phyloP scores from a whole-genome alignment of 2,113 vertebrate genomes.

The Hypocryptadius cinnamomeus region DNA sequence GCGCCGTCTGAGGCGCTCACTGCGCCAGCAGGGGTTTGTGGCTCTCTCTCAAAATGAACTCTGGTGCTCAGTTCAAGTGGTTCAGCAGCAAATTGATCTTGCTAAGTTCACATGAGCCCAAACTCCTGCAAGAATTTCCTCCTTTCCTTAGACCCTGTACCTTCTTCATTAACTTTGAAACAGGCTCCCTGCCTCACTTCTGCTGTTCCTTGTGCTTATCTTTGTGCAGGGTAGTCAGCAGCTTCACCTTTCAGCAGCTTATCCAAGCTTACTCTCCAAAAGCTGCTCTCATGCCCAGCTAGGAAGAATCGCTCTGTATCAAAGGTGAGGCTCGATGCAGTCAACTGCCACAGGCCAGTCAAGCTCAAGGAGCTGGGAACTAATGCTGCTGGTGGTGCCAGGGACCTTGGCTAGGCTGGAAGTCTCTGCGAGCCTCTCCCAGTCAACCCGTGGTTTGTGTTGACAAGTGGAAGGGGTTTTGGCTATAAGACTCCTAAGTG shows the following conservation, averaged over 20 bases:
- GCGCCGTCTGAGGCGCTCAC: background rate
- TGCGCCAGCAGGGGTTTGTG: background rate
- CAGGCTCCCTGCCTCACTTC: conserved; percentile 24
- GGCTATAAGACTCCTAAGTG: rapidly evolving
- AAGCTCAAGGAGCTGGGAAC: background rate
- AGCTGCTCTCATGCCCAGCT: background rate
- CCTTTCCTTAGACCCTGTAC: conserved; percentile 2
- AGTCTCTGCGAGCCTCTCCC: background rate
- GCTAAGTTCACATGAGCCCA: background rate
- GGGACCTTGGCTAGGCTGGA: background rate
- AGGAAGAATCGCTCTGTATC: background rate
- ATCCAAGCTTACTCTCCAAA: background rate
- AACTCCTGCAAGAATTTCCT: conserved; percentile 18
- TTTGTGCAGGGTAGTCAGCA: background rate
- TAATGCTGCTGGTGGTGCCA: background rate
- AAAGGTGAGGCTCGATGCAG: background rate
- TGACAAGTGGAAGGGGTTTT: background rate
- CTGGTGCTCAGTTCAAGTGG: conserved; percentile 4
- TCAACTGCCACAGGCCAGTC: background rate
- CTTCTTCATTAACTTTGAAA: conserved; percentile 37
- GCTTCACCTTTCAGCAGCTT: conserved; percentile 2
- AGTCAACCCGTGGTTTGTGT: background rate
- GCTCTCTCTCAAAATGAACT: background rate
- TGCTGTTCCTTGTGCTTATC: conserved; percentile 30
- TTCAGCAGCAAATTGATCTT: conserved; percentile 21